Base-by-base conservation (phyloP, 1,140 invertebrate genomes). In the Pachypsylla venusta region DNA sequence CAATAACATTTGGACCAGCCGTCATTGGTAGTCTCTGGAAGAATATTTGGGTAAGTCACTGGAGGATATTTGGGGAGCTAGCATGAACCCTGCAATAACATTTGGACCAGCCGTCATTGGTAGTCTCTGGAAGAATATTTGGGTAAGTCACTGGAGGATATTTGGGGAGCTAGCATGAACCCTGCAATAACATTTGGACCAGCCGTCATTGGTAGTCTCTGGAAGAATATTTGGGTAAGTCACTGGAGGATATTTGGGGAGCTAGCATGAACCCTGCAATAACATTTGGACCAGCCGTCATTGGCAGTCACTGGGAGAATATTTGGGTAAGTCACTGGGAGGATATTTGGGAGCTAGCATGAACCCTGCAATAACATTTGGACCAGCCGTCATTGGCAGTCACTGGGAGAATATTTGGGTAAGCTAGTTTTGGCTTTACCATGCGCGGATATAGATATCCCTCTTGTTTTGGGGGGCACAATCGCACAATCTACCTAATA, bases 91-190 rank as follows among this genome's bases (percentile, higher is more conserved):
- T 0, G 90, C 90, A 0, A 78, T 89, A 60, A 82, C 83, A 12
- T 81, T 94, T 61, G 90, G 90, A 1, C 90, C 91, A 0, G 87
- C 87, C 13, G 81, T 89, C 0, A 81, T 94, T 1, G 76, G 81
- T 64, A 82, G 82, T 28, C 60, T 74, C 16, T 96, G 89, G 87
- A 72, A 74, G 12, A 68, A 85, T 65, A 85, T 90, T 60, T 94
- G 90, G 88, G 82, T 89, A 75, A 77, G 79, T 74, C 56, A 39
- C 7, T 53, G n/a, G n/a, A n/a, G n/a, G n/a, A n/a, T n/a, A n/a
- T n/a, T n/a, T n/a, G n/a, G n/a, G 89, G 89, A 1, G 83, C 87
- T 27, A 88, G 87, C 69, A 88, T 94, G 83, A 94, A 94, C 71
- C 90, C 91, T 0, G 90, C 90, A 0, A 78, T 89, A 60, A 82